Evolutionary conservation across 1,140 invertebrate species (phyloP).

Genomic region (Centruroides sculpturatus): DNA sequence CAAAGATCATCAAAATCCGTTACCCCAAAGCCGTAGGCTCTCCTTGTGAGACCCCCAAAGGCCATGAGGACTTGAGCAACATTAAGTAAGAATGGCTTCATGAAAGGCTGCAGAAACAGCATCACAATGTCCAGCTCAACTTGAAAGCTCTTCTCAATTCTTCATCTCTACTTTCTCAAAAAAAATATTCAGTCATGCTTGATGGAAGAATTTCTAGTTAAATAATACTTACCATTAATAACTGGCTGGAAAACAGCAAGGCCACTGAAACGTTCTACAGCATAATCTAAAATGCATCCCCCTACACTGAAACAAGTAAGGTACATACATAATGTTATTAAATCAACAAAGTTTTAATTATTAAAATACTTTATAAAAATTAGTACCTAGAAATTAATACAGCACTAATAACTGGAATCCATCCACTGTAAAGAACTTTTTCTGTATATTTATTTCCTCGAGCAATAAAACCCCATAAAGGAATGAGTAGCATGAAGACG

Average conservation of each 20-base stretch:
- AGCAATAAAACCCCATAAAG: conserved; percentile 58
- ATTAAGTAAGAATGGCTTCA: too few species aligned
- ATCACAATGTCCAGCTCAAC: too few species aligned
- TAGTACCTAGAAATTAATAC: conserved; percentile 71
- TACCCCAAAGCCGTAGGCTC: too few species aligned
- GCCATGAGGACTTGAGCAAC: too few species aligned
- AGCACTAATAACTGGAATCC: conserved; percentile 69
- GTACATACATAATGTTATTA: too few species aligned
- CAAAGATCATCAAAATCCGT: too few species aligned
- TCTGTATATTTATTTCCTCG: conserved; percentile 57
- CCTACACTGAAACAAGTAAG: conserved; percentile 9
- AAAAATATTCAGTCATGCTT: too few species aligned
- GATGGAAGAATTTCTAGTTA: too few species aligned
- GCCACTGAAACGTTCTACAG: conserved; percentile 25
- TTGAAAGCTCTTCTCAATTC: too few species aligned
- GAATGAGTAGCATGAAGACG: conserved; percentile 42
- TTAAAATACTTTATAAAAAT: not conserved
- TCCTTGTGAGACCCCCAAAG: too few species aligned
- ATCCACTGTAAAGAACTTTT: conserved; percentile 60
- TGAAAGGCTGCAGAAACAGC: too few species aligned
- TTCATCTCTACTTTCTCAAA: too few species aligned
- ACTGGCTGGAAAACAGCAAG: conserved; percentile 35
- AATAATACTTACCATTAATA: conserved; percentile 28
- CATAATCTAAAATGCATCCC: conserved; percentile 25
- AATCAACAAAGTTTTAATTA: not conserved